Base-by-base conservation (phyloP, 2,888 invertebrate species). In the Fragum whitleyi region DNA sequence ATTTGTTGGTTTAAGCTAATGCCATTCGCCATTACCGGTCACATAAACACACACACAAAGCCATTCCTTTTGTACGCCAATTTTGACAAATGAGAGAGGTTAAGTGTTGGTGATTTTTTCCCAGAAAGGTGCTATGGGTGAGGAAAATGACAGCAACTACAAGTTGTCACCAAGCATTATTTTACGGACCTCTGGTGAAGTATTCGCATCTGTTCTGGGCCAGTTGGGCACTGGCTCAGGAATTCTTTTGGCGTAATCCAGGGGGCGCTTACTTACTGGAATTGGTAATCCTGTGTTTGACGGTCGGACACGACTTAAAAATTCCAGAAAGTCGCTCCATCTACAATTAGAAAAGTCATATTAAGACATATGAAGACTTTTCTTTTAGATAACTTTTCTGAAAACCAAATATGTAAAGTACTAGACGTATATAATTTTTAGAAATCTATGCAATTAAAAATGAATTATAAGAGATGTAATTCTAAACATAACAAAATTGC, bases 181-280 rank as follows among this genome's bases (percentile, higher is more conserved):
- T 51, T 55, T 42, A 85, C 85, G 77, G 85, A 85, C 85, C 85
- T 85, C 81, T 14, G 26, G 51, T 53, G 65, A 69, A n/a, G 74
- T 75, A 59, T 67, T 70, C 29, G 39, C 65, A 9, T 85, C 82
- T 19, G 85, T 81, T 57, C 83, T 79, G n/a, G 92, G 92, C 92
- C 92, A 92, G 82, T 87, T 89, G 6, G 85, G 68, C 16, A 75
- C 82, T 1, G 92, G 91, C 21, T 82, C 74, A 9, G 90, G 91
- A 23, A 84, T 85, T 9, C 89, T 86, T 74, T 88, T 91, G 70
- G 89, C 92, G 84, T 90, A 92, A 61, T 92, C 92, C 74, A 86
- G 75, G 16, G 92, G 92, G 57, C 86, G 84, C 81, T 92, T 92
- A 80, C 92, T 91, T 75, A 87, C 84, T 11, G 92, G 91, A 28